phyloP scores from a whole-genome alignment of 1,140 invertebrate genomes.

The Ptiloglossa arizonensis region DNA sequence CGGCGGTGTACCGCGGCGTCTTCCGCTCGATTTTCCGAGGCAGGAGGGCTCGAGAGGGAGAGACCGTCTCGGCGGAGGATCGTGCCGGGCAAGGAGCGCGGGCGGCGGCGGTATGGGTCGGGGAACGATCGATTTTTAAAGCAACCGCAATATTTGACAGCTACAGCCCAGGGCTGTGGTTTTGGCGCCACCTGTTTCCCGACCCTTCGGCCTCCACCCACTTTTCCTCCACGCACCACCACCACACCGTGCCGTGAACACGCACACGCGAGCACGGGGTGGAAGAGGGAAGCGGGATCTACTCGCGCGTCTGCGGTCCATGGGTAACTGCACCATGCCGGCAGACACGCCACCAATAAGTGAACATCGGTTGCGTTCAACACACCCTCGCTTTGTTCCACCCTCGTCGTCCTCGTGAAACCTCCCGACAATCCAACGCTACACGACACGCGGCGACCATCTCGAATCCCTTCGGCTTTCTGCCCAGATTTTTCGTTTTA shows the following conservation, averaged over 20 bases:
- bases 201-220: slow-evolving; percentile 65
- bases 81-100: slow-evolving; percentile 13
- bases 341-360: slow-evolving; percentile 82
- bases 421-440: slow-evolving; percentile 58
- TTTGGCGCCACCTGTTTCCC: slow-evolving; percentile 80
- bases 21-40: slow-evolving; percentile 8
- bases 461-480: slow-evolving; percentile 39
- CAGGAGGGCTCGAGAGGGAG: slow-evolving; percentile 24
- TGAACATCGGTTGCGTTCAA: slow-evolving; percentile 80
- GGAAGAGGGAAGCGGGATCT: slow-evolving; percentile 54
- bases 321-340: slow-evolving; percentile 78
- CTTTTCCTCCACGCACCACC: slow-evolving; percentile 42
- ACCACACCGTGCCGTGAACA: not conserved
- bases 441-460: slow-evolving; percentile 44
- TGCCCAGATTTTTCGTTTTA: slow-evolving; percentile 32
- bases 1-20: not conserved
- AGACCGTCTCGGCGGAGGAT: slow-evolving; percentile 43
- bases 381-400: slow-evolving; percentile 75
- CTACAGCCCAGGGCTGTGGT: slow-evolving; percentile 74
- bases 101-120: slow-evolving; percentile 2
- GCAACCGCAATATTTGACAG: slow-evolving; percentile 81
- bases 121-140: slow-evolving; percentile 79
- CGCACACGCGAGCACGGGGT: slow-evolving; percentile 7
- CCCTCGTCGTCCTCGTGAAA: slow-evolving; percentile 60
- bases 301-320: slow-evolving; percentile 66